phyloP scores from a whole-genome alignment of 2,797 vertebrate species.

The Poeciliopsis gracilis region DNA sequence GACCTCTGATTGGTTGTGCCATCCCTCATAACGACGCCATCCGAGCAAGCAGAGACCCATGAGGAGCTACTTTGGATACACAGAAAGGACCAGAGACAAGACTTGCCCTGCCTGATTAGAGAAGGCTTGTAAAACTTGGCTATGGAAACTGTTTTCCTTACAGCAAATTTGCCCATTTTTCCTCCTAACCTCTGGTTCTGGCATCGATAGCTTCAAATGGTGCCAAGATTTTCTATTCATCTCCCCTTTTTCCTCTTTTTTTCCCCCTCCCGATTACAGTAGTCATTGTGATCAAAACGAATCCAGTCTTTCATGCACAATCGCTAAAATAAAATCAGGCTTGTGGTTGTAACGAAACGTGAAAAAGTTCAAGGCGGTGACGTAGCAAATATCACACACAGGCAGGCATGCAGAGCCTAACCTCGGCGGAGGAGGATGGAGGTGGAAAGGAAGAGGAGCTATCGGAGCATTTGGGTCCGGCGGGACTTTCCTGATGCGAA shows the following conservation, averaged over 20 bases:
- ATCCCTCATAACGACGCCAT: background rate
- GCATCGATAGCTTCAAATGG: background rate
- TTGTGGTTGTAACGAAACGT: background rate
- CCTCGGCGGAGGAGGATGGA: slow-evolving; percentile 79
- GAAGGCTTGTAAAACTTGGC: background rate
- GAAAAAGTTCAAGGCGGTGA: background rate
- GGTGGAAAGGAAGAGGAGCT: slow-evolving; percentile 76
- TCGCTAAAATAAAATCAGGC: background rate
- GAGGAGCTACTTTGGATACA: background rate
- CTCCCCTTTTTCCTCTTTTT: background rate
- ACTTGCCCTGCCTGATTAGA: background rate
- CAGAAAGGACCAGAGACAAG: background rate
- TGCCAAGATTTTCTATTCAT: background rate
- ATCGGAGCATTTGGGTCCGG: slow-evolving; percentile 74
- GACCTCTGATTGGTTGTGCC: background rate
- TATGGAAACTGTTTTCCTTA: background rate
- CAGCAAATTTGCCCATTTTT: background rate
- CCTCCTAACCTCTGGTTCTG: background rate
- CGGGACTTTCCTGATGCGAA: slow-evolving; percentile 70
- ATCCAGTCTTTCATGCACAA: background rate
- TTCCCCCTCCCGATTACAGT: too few species aligned
- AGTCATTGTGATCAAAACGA: background rate
- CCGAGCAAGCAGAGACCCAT: background rate
- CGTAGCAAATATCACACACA: slow-evolving; percentile 5
- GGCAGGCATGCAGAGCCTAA: slow-evolving; percentile 61